Percentiles rank a stretch among this genome's conserved stretches.
Evolutionary conservation across 2,113 vertebrate genomes (phyloP).

Genomic region (Mirounga angustirostris): DNA sequence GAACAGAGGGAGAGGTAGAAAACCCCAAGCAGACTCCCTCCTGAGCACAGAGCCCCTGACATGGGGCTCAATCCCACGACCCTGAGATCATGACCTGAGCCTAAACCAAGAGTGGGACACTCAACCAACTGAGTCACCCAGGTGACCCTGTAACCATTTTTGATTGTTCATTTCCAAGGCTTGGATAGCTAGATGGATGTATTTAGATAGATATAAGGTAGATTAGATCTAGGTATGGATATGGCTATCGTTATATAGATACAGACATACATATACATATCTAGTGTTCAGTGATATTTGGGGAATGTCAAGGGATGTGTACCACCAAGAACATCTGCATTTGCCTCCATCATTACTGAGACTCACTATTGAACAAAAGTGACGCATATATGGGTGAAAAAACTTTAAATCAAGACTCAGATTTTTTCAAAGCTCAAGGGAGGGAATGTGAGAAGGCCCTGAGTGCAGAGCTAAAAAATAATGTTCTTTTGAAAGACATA

Average conservation of each 20-base stretch:
- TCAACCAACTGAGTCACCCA: not conserved
- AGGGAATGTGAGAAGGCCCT: not conserved
- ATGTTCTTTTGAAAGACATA: not conserved
- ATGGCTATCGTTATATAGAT: not conserved
- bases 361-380: not conserved
- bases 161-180: not conserved
- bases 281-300: not conserved
- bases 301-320: not conserved
- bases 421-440: not conserved
- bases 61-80: not conserved
- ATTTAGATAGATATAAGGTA: not conserved
- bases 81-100: not conserved
- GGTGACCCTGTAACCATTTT: not conserved
- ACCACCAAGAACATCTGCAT: not conserved
- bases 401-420: not conserved
- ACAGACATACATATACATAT: not conserved
- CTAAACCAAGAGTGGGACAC: not conserved
- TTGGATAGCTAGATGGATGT: not conserved
- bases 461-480: not conserved
- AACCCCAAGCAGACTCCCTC: not conserved
- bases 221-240: not conserved
- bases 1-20: not conserved
- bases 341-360: not conserved
- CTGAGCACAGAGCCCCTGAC: not conserved
- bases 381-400: not conserved